Evolutionary conservation across 2,888 invertebrate species (phyloP), one percentile per base, ranked within the genome.

Genomic region (Gastracanthus pulcherrimus): DNA sequence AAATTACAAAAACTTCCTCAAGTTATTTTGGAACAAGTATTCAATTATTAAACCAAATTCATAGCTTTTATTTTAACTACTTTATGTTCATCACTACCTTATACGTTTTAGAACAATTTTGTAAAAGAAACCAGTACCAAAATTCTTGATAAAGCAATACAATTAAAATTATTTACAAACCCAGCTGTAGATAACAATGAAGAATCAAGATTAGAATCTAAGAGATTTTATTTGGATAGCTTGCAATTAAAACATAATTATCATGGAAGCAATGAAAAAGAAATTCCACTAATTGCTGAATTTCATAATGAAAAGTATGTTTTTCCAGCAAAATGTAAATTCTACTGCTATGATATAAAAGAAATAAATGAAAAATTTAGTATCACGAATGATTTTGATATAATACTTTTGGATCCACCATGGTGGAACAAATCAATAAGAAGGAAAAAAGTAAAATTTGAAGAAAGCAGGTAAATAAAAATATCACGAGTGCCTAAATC

Each of bases 361-460:
- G 92, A 94, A 84, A 93, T 96, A 0, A 90, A 91, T n/a, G 90
- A 93, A 67, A 92, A 93, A 85, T 92, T 94, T 64, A 86, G 91
- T 34, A 91, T 92, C 78, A 92, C 92, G 7, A 90, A 90, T 77
- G 93, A 92, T 81, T 98, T 94, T 93, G 96, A 98, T 91, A 92
- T 98, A 74, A 93, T 99, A 71, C 92, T 98, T 23, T 93, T 98
- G 85, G 99, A 99, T 92, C 99, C 99, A 41, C 98, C 99, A 0
- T 99, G 99, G 99, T 95, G 96, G 93, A 99, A 99, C 90, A 98
- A 98, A 92, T 98, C 97, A 84, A 97, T 98, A 66, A 94, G 97
- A 87, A 94, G 99, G 83, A 93, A 96, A 88, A 96, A 95, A 88
- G 92, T 92, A 85, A 94, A 93, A 79, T 93, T 93, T 89, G 88